These are phyloP conservation scores for Pogonognathellus flavescens DNA, from an alignment of 1,140 invertebrate species.

Conservation along the genomic window DNA sequence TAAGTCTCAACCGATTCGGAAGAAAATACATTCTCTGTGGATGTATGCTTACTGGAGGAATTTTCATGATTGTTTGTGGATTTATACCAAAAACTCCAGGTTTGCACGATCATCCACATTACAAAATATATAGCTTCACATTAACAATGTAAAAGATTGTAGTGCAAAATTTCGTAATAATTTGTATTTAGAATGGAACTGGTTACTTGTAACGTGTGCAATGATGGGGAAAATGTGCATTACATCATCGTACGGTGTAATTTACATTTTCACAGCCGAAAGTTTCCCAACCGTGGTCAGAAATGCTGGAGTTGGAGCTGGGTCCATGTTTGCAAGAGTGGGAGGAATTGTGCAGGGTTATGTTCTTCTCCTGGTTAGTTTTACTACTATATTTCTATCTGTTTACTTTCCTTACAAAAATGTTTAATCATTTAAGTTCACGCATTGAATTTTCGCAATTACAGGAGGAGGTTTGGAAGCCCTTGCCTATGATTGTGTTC, in stretches of 20 bases:
- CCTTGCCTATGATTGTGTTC: conserved; percentile 81
- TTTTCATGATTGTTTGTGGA: conserved; percentile 48
- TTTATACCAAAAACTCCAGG: conserved; percentile 50
- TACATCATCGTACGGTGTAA: conserved; percentile 83
- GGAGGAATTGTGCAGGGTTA: conserved; percentile 84
- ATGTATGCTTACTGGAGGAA: conserved; percentile 76
- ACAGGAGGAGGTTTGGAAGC: conserved; percentile 75
- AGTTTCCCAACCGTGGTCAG: conserved; percentile 87
- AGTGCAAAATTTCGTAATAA: conserved; percentile 1
- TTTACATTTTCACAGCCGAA: conserved; percentile 86
- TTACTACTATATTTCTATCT: background rate
- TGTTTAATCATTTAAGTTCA: background rate
- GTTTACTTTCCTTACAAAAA: background rate
- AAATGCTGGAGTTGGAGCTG: conserved; percentile 68
- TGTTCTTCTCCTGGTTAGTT: conserved; percentile 76
- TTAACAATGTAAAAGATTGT: too few relatives aligned
- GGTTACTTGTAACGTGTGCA: conserved; percentile 77
- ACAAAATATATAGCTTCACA: too few relatives aligned
- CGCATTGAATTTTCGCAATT: too few relatives aligned
- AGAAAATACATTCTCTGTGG: conserved; percentile 79
- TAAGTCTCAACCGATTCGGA: conserved; percentile 70
- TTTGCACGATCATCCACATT: too few relatives aligned
- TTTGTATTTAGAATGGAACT: conserved; percentile 72
- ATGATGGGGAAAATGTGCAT: conserved; percentile 88
- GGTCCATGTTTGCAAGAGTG: conserved; percentile 82